Evolutionary conservation across 2,797 vertebrate species (phyloP).

Genomic region (Urosaurus nigricauda): DNA sequence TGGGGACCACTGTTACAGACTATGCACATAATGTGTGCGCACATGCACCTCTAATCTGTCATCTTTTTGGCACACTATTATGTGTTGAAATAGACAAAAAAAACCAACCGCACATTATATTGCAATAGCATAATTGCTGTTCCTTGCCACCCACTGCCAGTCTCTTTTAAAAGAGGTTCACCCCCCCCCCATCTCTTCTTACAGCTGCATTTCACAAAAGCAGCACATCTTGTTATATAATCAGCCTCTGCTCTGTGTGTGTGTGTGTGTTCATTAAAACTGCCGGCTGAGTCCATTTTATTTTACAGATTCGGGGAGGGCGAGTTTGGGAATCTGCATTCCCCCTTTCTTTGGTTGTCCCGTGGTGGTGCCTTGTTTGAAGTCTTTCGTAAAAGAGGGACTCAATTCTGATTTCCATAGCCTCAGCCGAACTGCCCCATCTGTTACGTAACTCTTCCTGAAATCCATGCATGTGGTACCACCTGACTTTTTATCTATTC

Average conservation of each 20-base stretch:
- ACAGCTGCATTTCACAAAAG: not conserved
- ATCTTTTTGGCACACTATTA: not conserved
- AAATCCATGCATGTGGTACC: constrained; percentile 14
- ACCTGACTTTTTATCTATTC: constrained; percentile 37
- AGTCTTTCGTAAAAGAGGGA: not conserved
- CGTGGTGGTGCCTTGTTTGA: too few relatives aligned
- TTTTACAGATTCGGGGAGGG: not conserved
- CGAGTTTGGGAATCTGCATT: not conserved
- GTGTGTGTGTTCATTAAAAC: not conserved
- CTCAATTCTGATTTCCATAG: not conserved
- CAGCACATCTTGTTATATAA: constrained; percentile 15
- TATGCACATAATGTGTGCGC: not conserved
- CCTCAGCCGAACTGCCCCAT: not conserved
- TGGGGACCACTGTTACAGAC: too few relatives aligned
- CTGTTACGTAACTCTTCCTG: constrained; percentile 8
- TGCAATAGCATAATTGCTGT: not conserved
- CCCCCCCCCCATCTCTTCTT: not conserved
- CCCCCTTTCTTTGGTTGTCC: not conserved
- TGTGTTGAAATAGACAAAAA: not conserved
- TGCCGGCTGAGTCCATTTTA: not conserved
- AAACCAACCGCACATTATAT: not conserved
- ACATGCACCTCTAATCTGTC: not conserved
- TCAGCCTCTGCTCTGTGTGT: not conserved
- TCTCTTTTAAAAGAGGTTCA: not conserved
- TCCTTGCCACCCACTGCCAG: not conserved